phyloP scores from a whole-genome alignment of 2,113 vertebrate species.

The Smithornis capensis region DNA sequence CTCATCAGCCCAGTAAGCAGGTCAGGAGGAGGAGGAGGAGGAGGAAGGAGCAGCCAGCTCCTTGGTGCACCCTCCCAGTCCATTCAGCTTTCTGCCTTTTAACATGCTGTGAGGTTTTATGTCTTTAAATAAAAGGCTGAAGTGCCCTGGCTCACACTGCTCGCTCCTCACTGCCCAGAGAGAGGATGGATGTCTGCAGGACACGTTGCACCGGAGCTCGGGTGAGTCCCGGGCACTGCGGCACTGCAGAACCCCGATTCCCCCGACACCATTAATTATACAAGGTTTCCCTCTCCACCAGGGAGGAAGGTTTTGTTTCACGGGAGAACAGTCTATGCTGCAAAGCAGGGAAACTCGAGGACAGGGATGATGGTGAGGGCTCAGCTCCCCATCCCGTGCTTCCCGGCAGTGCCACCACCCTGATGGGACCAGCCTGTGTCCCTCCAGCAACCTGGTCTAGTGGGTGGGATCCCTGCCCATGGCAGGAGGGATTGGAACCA shows the following conservation, averaged over 20 bases:
- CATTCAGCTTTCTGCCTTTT: background rate
- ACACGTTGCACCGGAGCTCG: background rate
- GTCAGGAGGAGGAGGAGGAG: background rate
- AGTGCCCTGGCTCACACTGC: background rate
- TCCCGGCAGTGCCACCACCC: background rate
- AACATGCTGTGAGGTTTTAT: background rate
- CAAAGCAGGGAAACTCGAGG: background rate
- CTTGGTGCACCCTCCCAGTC: background rate
- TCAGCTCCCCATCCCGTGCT: background rate
- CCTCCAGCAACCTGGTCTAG: background rate
- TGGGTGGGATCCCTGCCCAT: background rate
- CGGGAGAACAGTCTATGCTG: accelerated
- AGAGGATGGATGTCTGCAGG: background rate
- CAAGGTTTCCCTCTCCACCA: background rate
- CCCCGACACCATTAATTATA: background rate
- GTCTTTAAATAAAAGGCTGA: background rate
- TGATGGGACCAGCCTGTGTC: background rate
- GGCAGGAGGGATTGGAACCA: background rate
- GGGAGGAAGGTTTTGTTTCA: background rate
- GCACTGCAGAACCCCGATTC: background rate
- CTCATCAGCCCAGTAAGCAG: background rate
- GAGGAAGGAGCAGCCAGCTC: background rate
- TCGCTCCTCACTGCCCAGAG: accelerated
- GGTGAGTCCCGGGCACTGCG: background rate
- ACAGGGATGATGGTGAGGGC: background rate